phyloP scores from a whole-genome alignment of 2,113 vertebrate genomes.

The Kobus ellipsiprymnus region DNA sequence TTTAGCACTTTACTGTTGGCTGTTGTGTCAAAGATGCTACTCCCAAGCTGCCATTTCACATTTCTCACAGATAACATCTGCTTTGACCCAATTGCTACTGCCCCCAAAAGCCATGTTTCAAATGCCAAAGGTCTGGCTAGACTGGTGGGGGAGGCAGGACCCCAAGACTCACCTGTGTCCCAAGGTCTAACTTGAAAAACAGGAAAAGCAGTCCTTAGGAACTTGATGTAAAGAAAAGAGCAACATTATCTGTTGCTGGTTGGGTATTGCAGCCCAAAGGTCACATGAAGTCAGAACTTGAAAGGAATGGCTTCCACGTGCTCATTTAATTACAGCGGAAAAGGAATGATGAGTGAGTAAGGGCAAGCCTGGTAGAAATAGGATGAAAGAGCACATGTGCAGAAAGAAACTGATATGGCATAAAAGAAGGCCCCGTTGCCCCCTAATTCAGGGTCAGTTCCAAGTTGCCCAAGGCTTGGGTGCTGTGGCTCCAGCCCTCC shows the following conservation, averaged over 20 bases:
- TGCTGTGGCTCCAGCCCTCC: fast-evolving
- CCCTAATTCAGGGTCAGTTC: background rate
- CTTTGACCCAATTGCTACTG: background rate
- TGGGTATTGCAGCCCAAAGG: background rate
- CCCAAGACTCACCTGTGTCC: background rate
- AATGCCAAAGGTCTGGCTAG: background rate
- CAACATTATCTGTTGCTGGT: background rate
- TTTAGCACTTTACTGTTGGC: background rate
- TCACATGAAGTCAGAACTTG: background rate
- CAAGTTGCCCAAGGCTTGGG: background rate
- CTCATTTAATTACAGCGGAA: background rate
- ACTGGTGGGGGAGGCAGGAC: background rate
- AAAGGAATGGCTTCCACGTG: background rate
- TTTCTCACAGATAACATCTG: background rate
- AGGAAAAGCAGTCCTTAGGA: background rate
- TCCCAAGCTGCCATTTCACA: too few species aligned
- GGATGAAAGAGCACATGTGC: background rate
- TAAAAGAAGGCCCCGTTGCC: fast-evolving
- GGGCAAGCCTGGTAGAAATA: background rate
- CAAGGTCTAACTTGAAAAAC: background rate
- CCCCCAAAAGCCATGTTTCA: background rate
- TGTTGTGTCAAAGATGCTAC: background rate
- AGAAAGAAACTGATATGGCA: background rate
- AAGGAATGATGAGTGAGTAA: background rate
- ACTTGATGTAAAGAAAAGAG: background rate